Evolutionary conservation across 2,888 invertebrate species (phyloP).

Genomic region (Orchestes rusci): DNA sequence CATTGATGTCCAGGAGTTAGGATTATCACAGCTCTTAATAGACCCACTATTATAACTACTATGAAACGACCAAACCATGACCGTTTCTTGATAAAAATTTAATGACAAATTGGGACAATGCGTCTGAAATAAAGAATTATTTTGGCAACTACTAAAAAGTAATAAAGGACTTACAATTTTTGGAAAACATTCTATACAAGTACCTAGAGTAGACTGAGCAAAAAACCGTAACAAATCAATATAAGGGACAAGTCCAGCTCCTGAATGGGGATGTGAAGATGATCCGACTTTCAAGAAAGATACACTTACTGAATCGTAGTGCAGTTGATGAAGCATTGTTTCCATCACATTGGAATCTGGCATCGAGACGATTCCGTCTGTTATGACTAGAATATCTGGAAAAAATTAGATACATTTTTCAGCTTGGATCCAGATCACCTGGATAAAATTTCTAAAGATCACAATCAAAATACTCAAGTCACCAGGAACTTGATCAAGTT

Average conservation of each 20-base stretch:
- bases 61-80: constrained; percentile 37
- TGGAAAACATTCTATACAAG: constrained; percentile 54
- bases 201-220: constrained; percentile 67
- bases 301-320: constrained; percentile 65
- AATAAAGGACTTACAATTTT: constrained; percentile 45
- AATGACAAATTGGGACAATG: constrained; percentile 35
- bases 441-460: too few species aligned
- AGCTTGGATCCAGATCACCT: neutral
- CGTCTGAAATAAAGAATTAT: constrained; percentile 32
- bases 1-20: constrained; percentile 30
- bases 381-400: constrained; percentile 62
- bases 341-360: constrained; percentile 69
- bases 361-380: constrained; percentile 66
- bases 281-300: constrained; percentile 68
- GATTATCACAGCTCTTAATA: constrained; percentile 30
- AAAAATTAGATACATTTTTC: constrained; percentile 19
- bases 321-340: constrained; percentile 61
- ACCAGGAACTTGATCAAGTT: too few species aligned
- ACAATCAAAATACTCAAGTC: too few species aligned
- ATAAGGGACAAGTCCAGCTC: constrained; percentile 64
- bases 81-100: constrained; percentile 40
- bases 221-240: constrained; percentile 68
- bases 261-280: constrained; percentile 57
- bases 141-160: too few species aligned
- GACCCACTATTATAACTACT: constrained; percentile 29